Percentiles rank a stretch among this genome's conserved stretches.
These are phyloP conservation scores for Caenorhabditis becei DNA, from an alignment of 2,888 invertebrate species.

Conservation along the genomic window DNA sequence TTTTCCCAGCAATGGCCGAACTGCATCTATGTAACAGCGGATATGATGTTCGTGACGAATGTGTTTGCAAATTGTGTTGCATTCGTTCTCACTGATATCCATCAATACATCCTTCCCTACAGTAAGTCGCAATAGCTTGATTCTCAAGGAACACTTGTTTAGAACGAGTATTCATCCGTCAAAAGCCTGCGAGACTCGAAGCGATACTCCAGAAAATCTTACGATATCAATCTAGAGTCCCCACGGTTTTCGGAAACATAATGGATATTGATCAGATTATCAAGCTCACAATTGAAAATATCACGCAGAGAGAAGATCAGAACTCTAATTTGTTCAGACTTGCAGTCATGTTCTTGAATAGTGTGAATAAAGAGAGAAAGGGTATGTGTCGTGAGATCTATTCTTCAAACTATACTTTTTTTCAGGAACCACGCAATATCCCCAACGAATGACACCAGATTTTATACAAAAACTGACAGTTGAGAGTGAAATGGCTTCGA, in stretches of 20 bases:
- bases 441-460: slow-evolving; percentile 37
- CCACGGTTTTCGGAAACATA: slow-evolving; percentile 46
- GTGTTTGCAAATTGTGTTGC: slow-evolving; percentile 43
- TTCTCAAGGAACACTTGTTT: neutral
- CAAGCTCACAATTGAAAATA: slow-evolving; percentile 37
- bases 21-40: slow-evolving; percentile 41
- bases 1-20: slow-evolving; percentile 25
- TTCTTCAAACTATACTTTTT: neutral
- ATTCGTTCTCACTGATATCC: slow-evolving; percentile 48
- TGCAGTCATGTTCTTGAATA: slow-evolving; percentile 34
- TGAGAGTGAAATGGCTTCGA: slow-evolving; percentile 48
- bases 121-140: slow-evolving; percentile 21
- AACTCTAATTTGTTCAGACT: slow-evolving; percentile 37
- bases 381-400: neutral
- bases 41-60: slow-evolving; percentile 52
- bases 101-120: slow-evolving; percentile 40
- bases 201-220: slow-evolving; percentile 30
- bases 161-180: slow-evolving; percentile 38
- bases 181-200: slow-evolving; percentile 29
- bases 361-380: slow-evolving; percentile 5
- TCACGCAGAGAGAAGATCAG: slow-evolving; percentile 44
- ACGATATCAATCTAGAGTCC: slow-evolving; percentile 23
- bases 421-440: slow-evolving; percentile 21
- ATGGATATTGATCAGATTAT: slow-evolving; percentile 57
- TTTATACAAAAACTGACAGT: slow-evolving; percentile 39